Conservation (phyloP, 2,113 vertebrate species). For the Barnardius zonarius region DNA sequence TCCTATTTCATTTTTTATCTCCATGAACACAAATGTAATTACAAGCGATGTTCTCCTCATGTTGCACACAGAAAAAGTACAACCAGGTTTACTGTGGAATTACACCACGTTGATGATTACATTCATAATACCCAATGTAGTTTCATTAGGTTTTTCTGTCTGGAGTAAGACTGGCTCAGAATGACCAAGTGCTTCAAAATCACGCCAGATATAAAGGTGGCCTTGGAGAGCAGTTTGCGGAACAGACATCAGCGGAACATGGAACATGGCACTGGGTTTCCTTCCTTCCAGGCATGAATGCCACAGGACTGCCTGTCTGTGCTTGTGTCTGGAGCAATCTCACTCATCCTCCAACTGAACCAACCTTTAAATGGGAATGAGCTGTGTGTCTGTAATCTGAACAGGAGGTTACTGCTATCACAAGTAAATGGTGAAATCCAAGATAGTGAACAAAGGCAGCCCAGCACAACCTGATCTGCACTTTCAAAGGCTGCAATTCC, state of each 20-base stretch:
- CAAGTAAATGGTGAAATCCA: background rate
- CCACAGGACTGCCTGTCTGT: background rate
- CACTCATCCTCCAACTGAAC: background rate
- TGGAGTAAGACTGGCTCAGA: background rate
- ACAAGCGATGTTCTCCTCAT: background rate
- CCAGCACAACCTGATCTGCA: background rate
- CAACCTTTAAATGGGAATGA: background rate
- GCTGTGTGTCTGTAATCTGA: background rate
- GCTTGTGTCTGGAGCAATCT: background rate
- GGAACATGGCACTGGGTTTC: background rate
- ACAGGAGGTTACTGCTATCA: rapidly evolving
- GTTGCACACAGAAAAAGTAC: background rate
- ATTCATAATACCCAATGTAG: rapidly evolving
- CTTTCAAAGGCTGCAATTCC: background rate
- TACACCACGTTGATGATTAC: rapidly evolving
- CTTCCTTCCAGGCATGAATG: background rate
- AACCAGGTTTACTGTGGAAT: rapidly evolving
- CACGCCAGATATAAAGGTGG: background rate
- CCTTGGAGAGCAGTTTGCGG: background rate
- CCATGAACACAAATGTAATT: background rate
- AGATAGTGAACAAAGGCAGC: background rate
- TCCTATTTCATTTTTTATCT: background rate
- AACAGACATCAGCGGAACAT: background rate
- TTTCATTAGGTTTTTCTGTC: background rate
- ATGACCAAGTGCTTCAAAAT: background rate